Evolutionary conservation across 2,797 vertebrate genomes (phyloP).

Genomic region (Danio tinwini): DNA sequence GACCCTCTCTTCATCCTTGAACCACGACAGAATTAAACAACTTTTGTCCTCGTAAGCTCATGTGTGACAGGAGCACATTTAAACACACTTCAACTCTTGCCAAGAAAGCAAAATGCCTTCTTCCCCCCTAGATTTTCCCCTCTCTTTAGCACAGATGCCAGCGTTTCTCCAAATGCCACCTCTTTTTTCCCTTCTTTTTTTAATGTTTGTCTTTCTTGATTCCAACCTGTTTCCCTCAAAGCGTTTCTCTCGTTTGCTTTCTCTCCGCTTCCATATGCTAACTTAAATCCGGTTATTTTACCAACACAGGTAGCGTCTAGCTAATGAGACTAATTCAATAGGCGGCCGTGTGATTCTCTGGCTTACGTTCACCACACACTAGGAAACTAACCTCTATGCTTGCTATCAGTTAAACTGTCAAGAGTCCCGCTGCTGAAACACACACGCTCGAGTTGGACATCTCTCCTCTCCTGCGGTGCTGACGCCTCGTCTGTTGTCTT

Average conservation of each 20-base stretch:
- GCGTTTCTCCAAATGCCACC: slow-evolving; percentile 36
- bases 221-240: slow-evolving; percentile 32
- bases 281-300: slow-evolving; percentile 19
- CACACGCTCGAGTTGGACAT: slow-evolving; percentile 56
- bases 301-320: slow-evolving; percentile 1
- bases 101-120: slow-evolving; percentile 70
- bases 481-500: slow-evolving; percentile 58
- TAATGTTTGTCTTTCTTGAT: slow-evolving; percentile 34
- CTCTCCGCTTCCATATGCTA: slow-evolving; percentile 41
- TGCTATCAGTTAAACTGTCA: slow-evolving; percentile 47
- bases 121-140: slow-evolving; percentile 37
- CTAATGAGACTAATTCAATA: slow-evolving; percentile 15
- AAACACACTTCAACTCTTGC: slow-evolving; percentile 82
- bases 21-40: slow-evolving; percentile 85
- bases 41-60: slow-evolving; percentile 86
- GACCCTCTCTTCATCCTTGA: slow-evolving; percentile 71
- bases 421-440: slow-evolving; percentile 41
- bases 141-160: slow-evolving; percentile 53
- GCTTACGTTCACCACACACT: slow-evolving; percentile 63
- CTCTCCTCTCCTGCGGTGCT: slow-evolving; percentile 61
- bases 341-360: slow-evolving; percentile 67
- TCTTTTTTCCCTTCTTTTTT: slow-evolving; percentile 19
- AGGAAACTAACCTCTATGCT: slow-evolving; percentile 42
- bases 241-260: slow-evolving; percentile 52
- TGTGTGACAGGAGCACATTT: slow-evolving; percentile 82